Evolutionary conservation across 2,888 invertebrate species (phyloP).

Genomic region (Ceriagrion tenellum): DNA sequence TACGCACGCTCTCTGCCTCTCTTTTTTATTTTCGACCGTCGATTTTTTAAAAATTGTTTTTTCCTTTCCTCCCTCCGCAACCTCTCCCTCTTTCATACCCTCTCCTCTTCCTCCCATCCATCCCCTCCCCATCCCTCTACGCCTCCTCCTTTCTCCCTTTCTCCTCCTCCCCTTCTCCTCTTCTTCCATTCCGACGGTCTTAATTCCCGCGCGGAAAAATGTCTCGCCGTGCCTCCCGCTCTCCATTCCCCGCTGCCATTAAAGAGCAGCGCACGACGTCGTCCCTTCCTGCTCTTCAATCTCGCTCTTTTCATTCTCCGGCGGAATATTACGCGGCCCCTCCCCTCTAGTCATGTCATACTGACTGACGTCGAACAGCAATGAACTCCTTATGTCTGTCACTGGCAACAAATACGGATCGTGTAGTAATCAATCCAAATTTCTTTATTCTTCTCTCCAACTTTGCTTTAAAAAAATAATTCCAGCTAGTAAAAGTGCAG

Average conservation of each 20-base stretch:
- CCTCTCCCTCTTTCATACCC: neutral
- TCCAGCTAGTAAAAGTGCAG: no score
- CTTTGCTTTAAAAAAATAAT: no score
- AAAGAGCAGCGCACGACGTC: no score
- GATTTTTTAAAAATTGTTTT: neutral
- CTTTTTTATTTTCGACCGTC: neutral
- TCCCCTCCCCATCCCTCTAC: neutral
- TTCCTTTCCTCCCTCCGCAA: neutral
- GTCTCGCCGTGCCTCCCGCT: neutral
- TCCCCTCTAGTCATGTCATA: no score
- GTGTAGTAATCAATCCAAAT: no score
- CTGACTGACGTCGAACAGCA: no score
- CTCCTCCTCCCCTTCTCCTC: neutral
- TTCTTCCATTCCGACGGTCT: neutral
- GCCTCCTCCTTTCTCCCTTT: neutral
- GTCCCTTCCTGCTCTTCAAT: neutral
- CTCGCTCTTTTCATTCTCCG: neutral
- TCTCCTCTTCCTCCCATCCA: neutral
- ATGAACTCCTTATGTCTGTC: no score
- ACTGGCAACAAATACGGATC: no score
- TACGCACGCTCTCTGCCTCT: conserved; percentile 7
- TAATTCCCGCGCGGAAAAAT: conserved; percentile 45
- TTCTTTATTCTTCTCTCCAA: no score
- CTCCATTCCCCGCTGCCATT: neutral
- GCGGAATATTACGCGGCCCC: neutral